Percentiles rank a stretch among this genome's conserved stretches.
Conservation (phyloP, 2,113 vertebrate species). For the Laterallus jamaicensis region DNA sequence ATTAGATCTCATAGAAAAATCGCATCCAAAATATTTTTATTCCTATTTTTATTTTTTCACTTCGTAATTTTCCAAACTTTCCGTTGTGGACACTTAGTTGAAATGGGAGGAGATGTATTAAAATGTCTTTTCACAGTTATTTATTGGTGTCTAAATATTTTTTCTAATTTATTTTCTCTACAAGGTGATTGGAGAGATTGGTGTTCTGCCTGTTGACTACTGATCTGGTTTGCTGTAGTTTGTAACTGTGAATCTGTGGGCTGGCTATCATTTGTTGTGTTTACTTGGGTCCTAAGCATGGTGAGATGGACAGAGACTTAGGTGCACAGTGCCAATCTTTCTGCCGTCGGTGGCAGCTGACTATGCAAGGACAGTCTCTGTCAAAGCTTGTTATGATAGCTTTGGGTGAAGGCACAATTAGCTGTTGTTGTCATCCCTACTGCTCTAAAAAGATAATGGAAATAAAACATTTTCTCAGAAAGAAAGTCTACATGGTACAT, state of each 20-base stretch:
- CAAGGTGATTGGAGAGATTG: rapidly evolving
- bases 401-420: not conserved
- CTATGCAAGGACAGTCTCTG: not conserved
- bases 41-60: not conserved
- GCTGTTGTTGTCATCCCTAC: not conserved
- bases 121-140: not conserved
- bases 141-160: not conserved
- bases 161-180: not conserved
- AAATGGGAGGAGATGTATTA: not conserved
- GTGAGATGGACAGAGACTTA: not conserved
- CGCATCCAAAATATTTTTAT: not conserved
- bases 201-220: not conserved
- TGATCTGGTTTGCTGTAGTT: not conserved
- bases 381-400: not conserved
- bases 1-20: not conserved
- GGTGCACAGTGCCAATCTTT: not conserved
- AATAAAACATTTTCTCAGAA: not conserved
- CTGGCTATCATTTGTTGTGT: not conserved
- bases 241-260: not conserved
- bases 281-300: not conserved
- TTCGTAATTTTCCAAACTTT: not conserved
- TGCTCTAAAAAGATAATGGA: not conserved
- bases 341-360: not conserved
- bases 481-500: not conserved
- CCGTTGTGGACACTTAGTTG: not conserved